Evolutionary conservation across 2,888 invertebrate species (phyloP).

Genomic region (Zygaena filipendulae): DNA sequence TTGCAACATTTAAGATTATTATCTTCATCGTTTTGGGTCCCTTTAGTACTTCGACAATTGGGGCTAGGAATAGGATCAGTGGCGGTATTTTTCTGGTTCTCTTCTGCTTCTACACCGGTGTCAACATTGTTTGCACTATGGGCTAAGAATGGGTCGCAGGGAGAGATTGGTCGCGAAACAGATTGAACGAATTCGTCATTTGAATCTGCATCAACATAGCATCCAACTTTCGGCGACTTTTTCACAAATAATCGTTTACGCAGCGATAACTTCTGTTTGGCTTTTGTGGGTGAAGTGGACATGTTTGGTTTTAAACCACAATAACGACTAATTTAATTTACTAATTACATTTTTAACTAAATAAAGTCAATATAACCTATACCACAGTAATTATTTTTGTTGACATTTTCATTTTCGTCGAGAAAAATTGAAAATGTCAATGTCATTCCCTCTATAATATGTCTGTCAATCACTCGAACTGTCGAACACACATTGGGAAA

Average conservation of each 20-base stretch:
- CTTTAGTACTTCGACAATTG: constrained; percentile 25
- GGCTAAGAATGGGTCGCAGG: constrained; percentile 57
- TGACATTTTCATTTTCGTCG: not conserved
- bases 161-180: constrained; percentile 55
- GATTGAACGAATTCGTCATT: constrained; percentile 52
- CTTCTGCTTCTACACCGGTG: constrained; percentile 26
- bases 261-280: constrained; percentile 59
- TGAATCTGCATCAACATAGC: constrained; percentile 59
- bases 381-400: too few species aligned
- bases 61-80: constrained; percentile 30
- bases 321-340: constrained; percentile 50
- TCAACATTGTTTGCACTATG: constrained; percentile 44
- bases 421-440: constrained; percentile 36
- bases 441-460: constrained; percentile 10
- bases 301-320: constrained; percentile 48
- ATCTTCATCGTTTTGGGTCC: constrained; percentile 38
- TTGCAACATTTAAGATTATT: constrained; percentile 49
- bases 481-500: too few species aligned
- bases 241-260: constrained; percentile 60
- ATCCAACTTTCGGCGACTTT: constrained; percentile 64
- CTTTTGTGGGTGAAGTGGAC: constrained; percentile 59
- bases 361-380: constrained; percentile 55
- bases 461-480: constrained; percentile 21
- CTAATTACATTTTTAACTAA: constrained; percentile 60
- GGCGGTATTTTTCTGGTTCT: constrained; percentile 28